Base-by-base conservation (phyloP, 1,140 invertebrate species). In the Diuraphis noxia region DNA sequence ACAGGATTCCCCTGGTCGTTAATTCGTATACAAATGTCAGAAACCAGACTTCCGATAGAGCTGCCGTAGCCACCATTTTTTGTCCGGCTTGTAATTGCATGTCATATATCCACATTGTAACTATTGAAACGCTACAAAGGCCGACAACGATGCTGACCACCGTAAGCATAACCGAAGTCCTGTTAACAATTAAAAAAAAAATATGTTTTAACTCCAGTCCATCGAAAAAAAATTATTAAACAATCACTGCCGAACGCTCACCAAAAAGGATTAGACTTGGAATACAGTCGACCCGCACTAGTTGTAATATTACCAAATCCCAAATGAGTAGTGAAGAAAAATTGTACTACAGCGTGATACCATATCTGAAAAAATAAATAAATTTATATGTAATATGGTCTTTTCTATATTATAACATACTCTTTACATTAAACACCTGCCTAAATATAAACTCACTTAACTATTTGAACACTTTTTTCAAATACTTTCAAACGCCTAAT, bases 291-390 rank as follows among this genome's bases (percentile, higher is more conserved):
- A 86, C 95, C 95, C 17, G 95, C 95, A 92, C 94, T 94, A 3
- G 95, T 95, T 38, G 95, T 94, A 30, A 96, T 94, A 88, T 94
- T 95, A 2, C 95, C 95, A 92, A 95, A 95, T 40, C 95, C 95
- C 30, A 95, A 93, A 91, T 95, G 95, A 1, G 95, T 94, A 0
- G 95, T 94, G 82, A 95, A 94, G 81, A 96, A 94, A 13, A 95
- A 94, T 92, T 95, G 95, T 36, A 94, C 94, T 6, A 95, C 89
- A 8, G 95, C 95, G 88, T 94, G 94, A 92, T 95, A 94, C 95
- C 95, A 96, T 56, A 95, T 94, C 94, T 95, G 92, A 86, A 94
- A 93, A 92, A 92, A 91, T 89, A 82, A 82, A 77, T 23, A 49
- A 0, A 49, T 49, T 49, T 49, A 36, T 36, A 0, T 6, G 5